Evolutionary conservation across 2,888 invertebrate genomes (phyloP), one percentile per base, ranked within the genome.

Genomic region (Hyposoter dolosus): DNA sequence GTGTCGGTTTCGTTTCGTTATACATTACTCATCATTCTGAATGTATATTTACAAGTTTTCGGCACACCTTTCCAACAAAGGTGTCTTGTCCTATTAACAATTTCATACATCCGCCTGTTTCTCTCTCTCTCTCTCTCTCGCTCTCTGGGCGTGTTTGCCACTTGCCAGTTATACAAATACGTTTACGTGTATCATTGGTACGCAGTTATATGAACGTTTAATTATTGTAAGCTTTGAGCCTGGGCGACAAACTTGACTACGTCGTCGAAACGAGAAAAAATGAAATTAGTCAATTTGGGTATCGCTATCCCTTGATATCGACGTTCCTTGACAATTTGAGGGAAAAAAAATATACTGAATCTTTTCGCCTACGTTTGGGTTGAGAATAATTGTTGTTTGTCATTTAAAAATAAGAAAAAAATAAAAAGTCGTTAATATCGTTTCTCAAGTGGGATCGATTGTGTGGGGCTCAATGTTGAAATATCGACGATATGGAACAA

Each of bases 181-280:
- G 76, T 56, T 80, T 84, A 88, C 66, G 68, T 85, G 65, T 87
- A 84, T 82, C 79, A 87, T 82, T 60, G 5, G 60, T 60, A 28
- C 60, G 60, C 60, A 28, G 60, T 12, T 60, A 60, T 68, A 85
- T 83, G 84, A 79, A 77, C 85, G 80, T 82, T 87, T 91, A 91
- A 90, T 93, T 93, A 92, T 92, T 92, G 91, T 74, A 92, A 92
- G 91, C 91, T 89, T 92, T 92, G 93, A 93, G 92, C 92, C 90
- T 88, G 90, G 90, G 91, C 89, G 60, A 28, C 5, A 28, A 60
- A 60, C 12, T 28, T 28, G 28, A 60, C 28, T 28, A 12, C 15
- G 15, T 15, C 28, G 60, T 60, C 12, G 53, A 19, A 53, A 53
- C 53, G 23, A 60, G 28, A 5, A 28, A 60, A 60, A 28, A 53